Conservation (phyloP, 2,797 vertebrate species). For the Diceros bicornis region DNA sequence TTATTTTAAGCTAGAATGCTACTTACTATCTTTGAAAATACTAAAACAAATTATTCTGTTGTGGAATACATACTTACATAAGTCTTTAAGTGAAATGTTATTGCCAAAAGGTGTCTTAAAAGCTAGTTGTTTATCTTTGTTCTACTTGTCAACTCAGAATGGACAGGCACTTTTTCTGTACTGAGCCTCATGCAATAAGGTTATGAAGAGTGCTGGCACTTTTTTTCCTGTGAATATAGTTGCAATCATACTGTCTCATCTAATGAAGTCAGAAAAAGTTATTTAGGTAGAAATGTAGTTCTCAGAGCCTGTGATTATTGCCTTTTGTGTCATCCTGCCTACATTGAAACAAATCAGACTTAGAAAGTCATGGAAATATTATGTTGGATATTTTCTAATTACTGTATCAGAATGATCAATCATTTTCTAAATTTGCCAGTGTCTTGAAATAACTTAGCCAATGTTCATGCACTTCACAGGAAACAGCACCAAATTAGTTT, state of each 20-base stretch:
- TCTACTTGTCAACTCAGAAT: not conserved
- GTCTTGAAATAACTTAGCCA: slow-evolving; percentile 81
- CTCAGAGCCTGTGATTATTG: not conserved
- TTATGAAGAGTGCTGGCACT: not conserved
- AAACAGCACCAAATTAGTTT: slow-evolving; percentile 84
- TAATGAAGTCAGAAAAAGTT: slow-evolving; percentile 49
- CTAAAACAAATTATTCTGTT: not conserved
- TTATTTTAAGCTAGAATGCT: slow-evolving; percentile 62
- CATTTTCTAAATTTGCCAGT: slow-evolving; percentile 73
- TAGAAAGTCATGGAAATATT: slow-evolving; percentile 57
- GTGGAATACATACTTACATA: not conserved
- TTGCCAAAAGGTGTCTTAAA: slow-evolving; percentile 46
- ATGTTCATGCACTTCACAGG: slow-evolving; percentile 83
- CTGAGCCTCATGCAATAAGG: not conserved
- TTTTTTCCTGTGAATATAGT: slow-evolving; percentile 10
- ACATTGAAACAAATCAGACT: slow-evolving; percentile 32
- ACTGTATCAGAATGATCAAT: slow-evolving; percentile 62
- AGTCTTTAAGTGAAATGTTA: slow-evolving; percentile 4
- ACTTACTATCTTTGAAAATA: slow-evolving; percentile 42
- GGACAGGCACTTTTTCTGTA: not conserved
- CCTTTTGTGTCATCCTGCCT: slow-evolving; percentile 45
- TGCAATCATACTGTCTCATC: not conserved
- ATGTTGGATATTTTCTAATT: slow-evolving; percentile 69
- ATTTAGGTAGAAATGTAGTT: slow-evolving; percentile 47
- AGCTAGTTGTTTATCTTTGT: slow-evolving; percentile 25